Base-by-base conservation (phyloP, 1,140 invertebrate species). In the Phthorimaea operculella region DNA sequence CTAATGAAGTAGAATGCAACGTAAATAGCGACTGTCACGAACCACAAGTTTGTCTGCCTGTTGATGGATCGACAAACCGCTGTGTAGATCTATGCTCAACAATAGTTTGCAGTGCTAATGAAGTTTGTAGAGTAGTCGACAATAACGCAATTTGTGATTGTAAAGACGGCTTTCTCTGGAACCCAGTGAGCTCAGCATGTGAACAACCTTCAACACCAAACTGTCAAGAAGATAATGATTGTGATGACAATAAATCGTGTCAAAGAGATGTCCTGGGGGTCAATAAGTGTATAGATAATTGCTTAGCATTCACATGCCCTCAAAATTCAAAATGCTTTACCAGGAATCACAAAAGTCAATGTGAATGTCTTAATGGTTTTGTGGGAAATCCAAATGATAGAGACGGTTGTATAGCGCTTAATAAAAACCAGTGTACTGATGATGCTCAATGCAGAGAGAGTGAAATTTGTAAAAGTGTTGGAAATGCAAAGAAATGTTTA, bases 361-460 rank as follows among this genome's bases (percentile, higher is more conserved):
- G 95, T 69, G 90, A 93, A 68, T 96, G 95, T 75, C 78, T 92
- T 2, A 73, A 88, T n/a, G 93, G 93, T 3, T 96, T 89, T 73
- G 88, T 89, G 15, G 95, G 95, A 14, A 96, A 96, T 86, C 94
- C 95, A 4, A 95, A 96, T 66, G 94, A 96, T 71, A 88, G 95
- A 14, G 91, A 90, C 58, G 96, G 96, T 8, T 98, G 96, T 68
- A 87, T 90, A 58, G 88, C 88, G 10, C 74, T 90, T 0, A 83
- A 89, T 1, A 90, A 90, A 72, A 90, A 96, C 69, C 87, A 91
- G 73, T 97, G 95, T 69, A 79, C 83, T n/a, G 89, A 89, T 28
- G 92, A 96, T 78, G 90, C 89, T 45, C 92, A 96, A 70, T 97
- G 95, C 68, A 73, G 90, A 14, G 94, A 96, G 86, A 90, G 90